phyloP scores from a whole-genome alignment of 2,113 vertebrate genomes.

The cat (Felis catus) region F.catus_Fca126_mat1.0 CM031418.1:141598001-141598500 shows the following conservation, averaged over 20 bases:
- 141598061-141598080: not conserved
- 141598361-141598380: not conserved
- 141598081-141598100: not conserved
- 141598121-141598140: accelerated
- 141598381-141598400: no score
- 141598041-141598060: not conserved
- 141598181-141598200: not conserved
- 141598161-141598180: no score
- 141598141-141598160: accelerated
- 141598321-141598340: no score
- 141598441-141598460: not conserved
- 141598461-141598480: not conserved
- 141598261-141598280: accelerated
- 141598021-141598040: not conserved
- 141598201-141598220: accelerated
- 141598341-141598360: not conserved
- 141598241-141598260: accelerated
- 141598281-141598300: not conserved
- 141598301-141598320: not conserved
- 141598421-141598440: not conserved
- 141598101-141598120: accelerated
- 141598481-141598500: accelerated
- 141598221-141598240: not conserved
- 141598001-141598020: not conserved
- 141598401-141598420: not conserved